Percentiles rank a stretch among this genome's conserved stretches.
These are phyloP conservation scores for Ifrita kowaldi DNA, from an alignment of 2,113 vertebrate genomes.

Conservation along the genomic window DNA sequence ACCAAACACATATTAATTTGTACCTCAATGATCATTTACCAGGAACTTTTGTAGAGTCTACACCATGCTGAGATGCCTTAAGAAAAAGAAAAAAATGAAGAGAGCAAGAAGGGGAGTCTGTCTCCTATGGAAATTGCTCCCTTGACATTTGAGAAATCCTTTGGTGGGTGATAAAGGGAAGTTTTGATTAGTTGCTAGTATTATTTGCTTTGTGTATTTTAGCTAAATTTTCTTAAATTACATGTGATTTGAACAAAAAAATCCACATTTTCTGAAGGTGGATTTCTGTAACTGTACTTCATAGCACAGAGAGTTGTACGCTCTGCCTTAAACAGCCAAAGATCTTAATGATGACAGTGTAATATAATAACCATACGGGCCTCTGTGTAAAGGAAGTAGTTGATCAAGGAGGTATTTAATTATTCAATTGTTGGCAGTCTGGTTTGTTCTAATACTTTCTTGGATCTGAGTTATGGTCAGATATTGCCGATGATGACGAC, in stretches of 20 bases:
- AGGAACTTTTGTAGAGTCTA: not conserved
- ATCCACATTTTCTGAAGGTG: not conserved
- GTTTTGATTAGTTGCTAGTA: not conserved
- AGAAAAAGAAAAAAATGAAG: not conserved
- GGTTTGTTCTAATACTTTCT: not conserved
- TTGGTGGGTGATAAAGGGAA: not conserved
- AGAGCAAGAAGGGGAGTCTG: not conserved
- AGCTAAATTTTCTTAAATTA: not conserved
- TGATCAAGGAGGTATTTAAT: constrained; percentile 12
- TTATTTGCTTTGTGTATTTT: not conserved
- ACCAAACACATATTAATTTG: not conserved
- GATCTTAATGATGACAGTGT: not conserved
- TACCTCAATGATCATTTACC: not conserved
- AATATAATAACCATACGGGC: not conserved
- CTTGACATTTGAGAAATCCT: not conserved
- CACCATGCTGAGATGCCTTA: not conserved
- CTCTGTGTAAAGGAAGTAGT: constrained; percentile 15
- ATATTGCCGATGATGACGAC: not conserved
- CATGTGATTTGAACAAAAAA: not conserved
- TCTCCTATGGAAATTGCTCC: not conserved
- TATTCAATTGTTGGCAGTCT: constrained; percentile 9
- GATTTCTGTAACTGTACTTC: not conserved
- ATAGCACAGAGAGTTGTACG: accelerated
- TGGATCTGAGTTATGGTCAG: not conserved
- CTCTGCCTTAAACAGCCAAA: not conserved